Evolutionary conservation across 2,113 vertebrate species (phyloP), one percentile per base, ranked within the genome.

Genomic region (Notothenia rossii): DNA sequence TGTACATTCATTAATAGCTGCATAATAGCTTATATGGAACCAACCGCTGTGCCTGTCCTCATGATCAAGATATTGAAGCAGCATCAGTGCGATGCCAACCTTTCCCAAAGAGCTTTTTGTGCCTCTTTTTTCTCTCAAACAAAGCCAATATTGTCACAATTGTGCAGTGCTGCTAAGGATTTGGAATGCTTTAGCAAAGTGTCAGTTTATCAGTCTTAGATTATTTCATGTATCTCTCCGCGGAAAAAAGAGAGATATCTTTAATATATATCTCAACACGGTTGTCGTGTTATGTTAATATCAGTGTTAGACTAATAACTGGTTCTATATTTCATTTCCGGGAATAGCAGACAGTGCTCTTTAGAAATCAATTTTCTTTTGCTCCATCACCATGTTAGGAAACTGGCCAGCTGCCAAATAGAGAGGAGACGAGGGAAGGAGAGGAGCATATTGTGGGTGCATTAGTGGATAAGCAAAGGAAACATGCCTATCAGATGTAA

Each of bases 311-410:
- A 68, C 77, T 89, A 88, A 92, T 90, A 88, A 85, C 84, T 51
- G 45, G 83, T 80, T 91, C 81, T 67, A 82, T 86, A 82, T 91
- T 92, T 93, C 77, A 89, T 90, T 89, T 89, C 82, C 73, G 65
- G 65, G 70, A 48, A 55, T 45, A 72, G 84, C 78, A 87, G 85
- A 89, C 69, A 86, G 60, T 73, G 84, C 85, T 87, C 87, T 92
- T 92, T 90, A 88, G 82, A 89, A 93, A 92, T 93, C 88, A 92
- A 92, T 93, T 93, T 92, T 90, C 81, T 87, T 90, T 89, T 88
- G 66, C 87, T 88, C 86, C 82, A 86, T 92, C 81, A 77, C 85
- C 58, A 43, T 80, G 84, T 75, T 86, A 4, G 54, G 79, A 90
- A 90, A 83, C 85, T 91, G 88, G 86, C 77, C 66, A 1, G 49